These are phyloP conservation scores for Rhinoptilus africanus DNA, from an alignment of 2,113 vertebrate genomes.

Conservation along the genomic window DNA sequence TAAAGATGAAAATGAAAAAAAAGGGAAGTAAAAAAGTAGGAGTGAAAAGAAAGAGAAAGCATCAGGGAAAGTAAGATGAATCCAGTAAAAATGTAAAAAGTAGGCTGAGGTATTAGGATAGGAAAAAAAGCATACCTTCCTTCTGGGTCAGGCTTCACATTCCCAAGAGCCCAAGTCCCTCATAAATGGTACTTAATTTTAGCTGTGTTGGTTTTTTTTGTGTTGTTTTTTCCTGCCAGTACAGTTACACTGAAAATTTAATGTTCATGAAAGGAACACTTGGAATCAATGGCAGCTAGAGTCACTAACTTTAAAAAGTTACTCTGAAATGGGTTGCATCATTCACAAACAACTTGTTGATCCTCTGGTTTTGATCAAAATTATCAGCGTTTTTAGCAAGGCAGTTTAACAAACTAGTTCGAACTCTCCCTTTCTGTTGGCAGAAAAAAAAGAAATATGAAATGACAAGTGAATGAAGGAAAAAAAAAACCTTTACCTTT, in stretches of 20 bases:
- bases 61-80: not conserved
- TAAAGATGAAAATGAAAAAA: not conserved
- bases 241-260: not conserved
- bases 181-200: not conserved
- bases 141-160: not conserved
- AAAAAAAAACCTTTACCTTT: not conserved
- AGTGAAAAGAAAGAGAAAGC: not conserved
- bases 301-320: not conserved
- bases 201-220: not conserved
- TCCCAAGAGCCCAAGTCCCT: not conserved
- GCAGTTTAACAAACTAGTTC: not conserved
- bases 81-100: not conserved
- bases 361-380: not conserved
- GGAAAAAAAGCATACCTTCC: not conserved
- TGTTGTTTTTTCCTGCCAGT: not conserved
- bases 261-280: not conserved
- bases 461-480: not conserved
- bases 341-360: not conserved
- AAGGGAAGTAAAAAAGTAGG: not conserved
- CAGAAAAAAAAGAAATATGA: not conserved
- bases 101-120: not conserved
- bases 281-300: not conserved
- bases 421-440: not conserved
- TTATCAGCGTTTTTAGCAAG: not conserved
- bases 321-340: not conserved